phyloP scores from a whole-genome alignment of 2,888 invertebrate genomes.

The Catonia carolina region DNA sequence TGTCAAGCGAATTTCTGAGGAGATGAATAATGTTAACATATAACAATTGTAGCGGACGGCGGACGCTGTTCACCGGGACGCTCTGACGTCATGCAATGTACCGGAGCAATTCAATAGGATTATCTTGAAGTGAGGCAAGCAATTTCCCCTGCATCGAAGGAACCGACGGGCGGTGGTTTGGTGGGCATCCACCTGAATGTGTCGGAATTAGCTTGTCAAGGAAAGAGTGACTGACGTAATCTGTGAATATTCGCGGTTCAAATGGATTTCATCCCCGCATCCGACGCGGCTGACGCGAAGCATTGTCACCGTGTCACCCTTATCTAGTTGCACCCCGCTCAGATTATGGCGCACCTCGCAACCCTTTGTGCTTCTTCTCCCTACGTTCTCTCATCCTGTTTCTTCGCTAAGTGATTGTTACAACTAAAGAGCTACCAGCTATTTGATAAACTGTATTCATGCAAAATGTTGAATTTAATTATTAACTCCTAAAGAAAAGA shows the following conservation, averaged over 20 bases:
- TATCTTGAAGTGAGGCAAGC: constrained; percentile 4
- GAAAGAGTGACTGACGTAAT: constrained; percentile 11
- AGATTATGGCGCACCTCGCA: constrained; percentile 12
- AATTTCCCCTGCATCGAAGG: constrained; percentile 1
- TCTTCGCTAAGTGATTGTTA: no score
- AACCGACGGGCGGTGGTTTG: no score
- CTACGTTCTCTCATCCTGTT: neutral
- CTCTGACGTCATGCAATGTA: neutral
- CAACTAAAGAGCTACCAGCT: no score
- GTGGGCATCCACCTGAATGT: neutral
- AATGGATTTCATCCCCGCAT: constrained; percentile 10
- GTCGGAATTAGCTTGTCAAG: constrained; percentile 8
- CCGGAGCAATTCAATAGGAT: constrained; percentile 5
- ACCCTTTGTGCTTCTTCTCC: constrained; percentile 3
- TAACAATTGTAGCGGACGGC: no score
- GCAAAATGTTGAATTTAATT: no score
- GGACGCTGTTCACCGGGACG: no score
- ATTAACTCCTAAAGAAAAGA: no score
- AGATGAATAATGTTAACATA: no score
- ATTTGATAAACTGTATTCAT: no score
- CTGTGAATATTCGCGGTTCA: constrained; percentile 12
- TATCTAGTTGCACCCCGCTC: constrained; percentile 5
- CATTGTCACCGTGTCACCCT: constrained; percentile 8
- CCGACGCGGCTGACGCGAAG: constrained; percentile 5
- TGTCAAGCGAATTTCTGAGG: no score